These are phyloP conservation scores for Pimpla rufipes DNA, from an alignment of 2,888 invertebrate species.

Conservation along the genomic window DNA sequence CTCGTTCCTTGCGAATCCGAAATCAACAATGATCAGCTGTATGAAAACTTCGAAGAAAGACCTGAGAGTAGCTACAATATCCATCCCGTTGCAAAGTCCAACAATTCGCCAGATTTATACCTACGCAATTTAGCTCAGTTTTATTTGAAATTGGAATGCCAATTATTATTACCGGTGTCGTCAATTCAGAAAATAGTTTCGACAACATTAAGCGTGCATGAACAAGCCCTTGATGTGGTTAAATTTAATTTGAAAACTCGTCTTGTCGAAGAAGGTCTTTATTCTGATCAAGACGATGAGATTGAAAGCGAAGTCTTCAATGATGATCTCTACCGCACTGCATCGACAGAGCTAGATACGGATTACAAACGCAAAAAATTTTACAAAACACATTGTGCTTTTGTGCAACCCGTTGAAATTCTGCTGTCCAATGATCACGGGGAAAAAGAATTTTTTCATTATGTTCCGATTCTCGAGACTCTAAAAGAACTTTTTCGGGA, in stretches of 20 bases:
- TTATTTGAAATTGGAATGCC: slow-evolving; percentile 71
- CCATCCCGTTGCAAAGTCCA: too few species aligned
- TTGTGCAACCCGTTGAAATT: slow-evolving; percentile 49
- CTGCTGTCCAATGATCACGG: not conserved
- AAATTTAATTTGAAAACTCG: slow-evolving; percentile 51
- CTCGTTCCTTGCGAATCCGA: not conserved
- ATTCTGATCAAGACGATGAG: slow-evolving; percentile 44
- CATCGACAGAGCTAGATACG: slow-evolving; percentile 30
- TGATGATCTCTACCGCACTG: slow-evolving; percentile 33
- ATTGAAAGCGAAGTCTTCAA: slow-evolving; percentile 39
- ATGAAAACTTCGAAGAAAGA: not conserved
- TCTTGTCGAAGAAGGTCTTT: slow-evolving; percentile 39
- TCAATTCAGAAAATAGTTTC: slow-evolving; percentile 68
- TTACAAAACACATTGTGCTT: slow-evolving; percentile 63
- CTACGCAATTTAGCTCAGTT: slow-evolving; percentile 54
- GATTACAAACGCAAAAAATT: slow-evolving; percentile 61
- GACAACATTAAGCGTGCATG: slow-evolving; percentile 62
- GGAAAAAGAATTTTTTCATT: slow-evolving; percentile 16
- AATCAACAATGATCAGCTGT: not conserved
- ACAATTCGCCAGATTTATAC: slow-evolving; percentile 17
- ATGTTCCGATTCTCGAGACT: slow-evolving; percentile 23
- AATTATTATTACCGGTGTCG: slow-evolving; percentile 66
- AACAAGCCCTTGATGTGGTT: slow-evolving; percentile 53
- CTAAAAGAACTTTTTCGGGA: slow-evolving; percentile 15
- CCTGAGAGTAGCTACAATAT: not conserved